A percentile compares a stretch with the other conserved stretches of the same genome.
Conservation (phyloP, 2,113 vertebrate species). For the Osmerus eperlanus region DNA sequence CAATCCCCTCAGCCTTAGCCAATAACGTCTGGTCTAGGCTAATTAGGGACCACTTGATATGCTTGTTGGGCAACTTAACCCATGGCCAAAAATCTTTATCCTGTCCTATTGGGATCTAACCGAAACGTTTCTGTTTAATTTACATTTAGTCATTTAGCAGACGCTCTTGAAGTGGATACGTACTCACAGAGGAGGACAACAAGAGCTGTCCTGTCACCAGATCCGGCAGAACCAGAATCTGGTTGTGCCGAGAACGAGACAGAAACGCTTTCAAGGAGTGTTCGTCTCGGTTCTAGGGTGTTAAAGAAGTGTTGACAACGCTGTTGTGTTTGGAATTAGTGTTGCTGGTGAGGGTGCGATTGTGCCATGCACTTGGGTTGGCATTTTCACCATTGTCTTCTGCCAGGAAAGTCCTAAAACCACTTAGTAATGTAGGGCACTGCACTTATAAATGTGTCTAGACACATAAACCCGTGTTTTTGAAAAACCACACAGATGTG, state of each 20-base stretch:
- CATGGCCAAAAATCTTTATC: slow-evolving; percentile 23
- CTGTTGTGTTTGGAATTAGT: not conserved
- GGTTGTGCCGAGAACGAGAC: too few species aligned
- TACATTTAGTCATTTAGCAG: too few species aligned
- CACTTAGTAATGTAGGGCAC: slow-evolving; percentile 39
- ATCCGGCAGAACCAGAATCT: too few species aligned
- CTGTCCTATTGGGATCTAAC: slow-evolving; percentile 7
- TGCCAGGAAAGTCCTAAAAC: slow-evolving; percentile 50
- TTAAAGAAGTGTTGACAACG: too few species aligned
- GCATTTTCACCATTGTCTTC: slow-evolving; percentile 32
- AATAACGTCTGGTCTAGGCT: slow-evolving; percentile 4
- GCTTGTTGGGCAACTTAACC: slow-evolving; percentile 29
- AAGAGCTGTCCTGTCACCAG: too few species aligned
- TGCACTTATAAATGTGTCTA: slow-evolving; percentile 48
- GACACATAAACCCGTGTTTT: slow-evolving; percentile 49
- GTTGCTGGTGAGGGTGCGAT: slow-evolving; percentile 24
- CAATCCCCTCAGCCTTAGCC: slow-evolving; percentile 23
- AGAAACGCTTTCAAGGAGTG: too few species aligned
- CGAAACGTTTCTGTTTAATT: slow-evolving; percentile 1
- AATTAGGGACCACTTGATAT: slow-evolving; percentile 24
- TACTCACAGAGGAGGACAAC: slow-evolving; percentile 22
- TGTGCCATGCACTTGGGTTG: slow-evolving; percentile 37
- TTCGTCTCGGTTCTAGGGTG: too few species aligned
- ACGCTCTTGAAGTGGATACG: not conserved
- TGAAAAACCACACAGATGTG: slow-evolving; percentile 33